Base-by-base conservation (phyloP, 2,888 invertebrate genomes). In the Harpalus rufipes region DNA sequence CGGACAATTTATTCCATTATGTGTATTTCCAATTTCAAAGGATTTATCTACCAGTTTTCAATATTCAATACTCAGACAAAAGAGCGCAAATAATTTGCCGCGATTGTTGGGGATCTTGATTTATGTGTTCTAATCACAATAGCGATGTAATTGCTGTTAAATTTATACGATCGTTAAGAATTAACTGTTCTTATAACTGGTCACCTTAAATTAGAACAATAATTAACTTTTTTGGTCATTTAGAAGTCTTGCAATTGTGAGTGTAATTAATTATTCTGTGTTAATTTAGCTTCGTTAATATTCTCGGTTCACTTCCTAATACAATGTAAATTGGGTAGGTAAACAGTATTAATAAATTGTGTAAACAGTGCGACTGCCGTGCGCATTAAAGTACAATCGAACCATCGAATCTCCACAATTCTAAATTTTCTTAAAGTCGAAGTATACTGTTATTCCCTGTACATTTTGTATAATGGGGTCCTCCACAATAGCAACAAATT, bases 91-190 rank as follows among this genome's bases (percentile, higher is more conserved):
- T 39, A 32, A n/a, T 68, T 5, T n/a, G 68, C 10, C 39, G 12
- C 25, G 68, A 39, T 25, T 1, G 12, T 7, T 39, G 14, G 3
- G 32, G 39, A 7, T n/a, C 14, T 7, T 32, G 39, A 68, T 68
- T 68, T 32, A 68, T 68, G 6, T 8, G n/a, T 25, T 32, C 32
- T 65, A 32, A 25, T 21, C 25, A 65, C 25, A 68, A 68, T 39
- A 68, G 68, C 39, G 39, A 68, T 0, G n/a, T 39, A 68, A 68
- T 68, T 68, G 68, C 32, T 68, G 68, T 68, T 7, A 68, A 68
- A 68, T 68, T 68, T 68, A 68, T 68, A 68, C 68, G 68, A 68
- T 14, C 39, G 32, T 68, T 68, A 41, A 39, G 32, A 68, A 68
- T 68, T 39, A 68, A 68, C 68, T 32, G 68, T 68, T 68, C 39